Evolutionary conservation across 2,113 vertebrate species (phyloP).

Genomic region (Rana temporaria): DNA sequence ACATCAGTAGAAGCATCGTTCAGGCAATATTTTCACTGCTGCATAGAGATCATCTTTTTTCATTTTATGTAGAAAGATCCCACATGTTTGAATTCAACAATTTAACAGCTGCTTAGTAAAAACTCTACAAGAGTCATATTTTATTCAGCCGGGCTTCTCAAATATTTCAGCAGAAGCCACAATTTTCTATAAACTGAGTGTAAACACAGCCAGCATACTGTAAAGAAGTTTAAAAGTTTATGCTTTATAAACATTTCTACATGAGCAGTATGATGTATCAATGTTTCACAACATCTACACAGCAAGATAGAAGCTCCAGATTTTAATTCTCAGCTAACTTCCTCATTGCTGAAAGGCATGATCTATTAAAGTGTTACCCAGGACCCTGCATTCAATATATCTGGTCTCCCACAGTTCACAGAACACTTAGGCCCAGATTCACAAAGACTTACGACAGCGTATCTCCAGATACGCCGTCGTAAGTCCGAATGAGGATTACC

Average conservation of each 20-base stretch:
- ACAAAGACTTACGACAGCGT: too few species aligned
- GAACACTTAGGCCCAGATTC: too few species aligned
- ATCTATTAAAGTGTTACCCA: too few species aligned
- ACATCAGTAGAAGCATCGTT: background rate
- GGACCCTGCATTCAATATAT: too few species aligned
- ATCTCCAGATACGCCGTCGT: too few species aligned
- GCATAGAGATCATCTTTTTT: background rate
- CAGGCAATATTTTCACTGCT: background rate
- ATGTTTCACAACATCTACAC: background rate
- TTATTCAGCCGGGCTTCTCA: slow-evolving; percentile 14
- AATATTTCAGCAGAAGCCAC: background rate
- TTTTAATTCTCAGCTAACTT: background rate
- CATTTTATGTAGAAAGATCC: background rate
- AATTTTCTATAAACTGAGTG: background rate
- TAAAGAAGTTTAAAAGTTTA: slow-evolving; percentile 19
- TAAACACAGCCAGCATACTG: background rate
- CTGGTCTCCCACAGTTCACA: too few species aligned
- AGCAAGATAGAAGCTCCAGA: background rate
- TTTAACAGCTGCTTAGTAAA: slow-evolving; percentile 21
- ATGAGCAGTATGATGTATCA: background rate
- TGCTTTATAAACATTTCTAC: slow-evolving; percentile 4
- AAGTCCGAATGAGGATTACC: too few species aligned
- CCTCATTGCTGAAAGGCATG: too few species aligned
- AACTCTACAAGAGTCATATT: slow-evolving; percentile 23
- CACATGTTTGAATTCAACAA: slow-evolving; percentile 9